These are phyloP conservation scores for Euglossa dilemma DNA, from an alignment of 1,140 invertebrate genomes.

Conservation along the genomic window DNA sequence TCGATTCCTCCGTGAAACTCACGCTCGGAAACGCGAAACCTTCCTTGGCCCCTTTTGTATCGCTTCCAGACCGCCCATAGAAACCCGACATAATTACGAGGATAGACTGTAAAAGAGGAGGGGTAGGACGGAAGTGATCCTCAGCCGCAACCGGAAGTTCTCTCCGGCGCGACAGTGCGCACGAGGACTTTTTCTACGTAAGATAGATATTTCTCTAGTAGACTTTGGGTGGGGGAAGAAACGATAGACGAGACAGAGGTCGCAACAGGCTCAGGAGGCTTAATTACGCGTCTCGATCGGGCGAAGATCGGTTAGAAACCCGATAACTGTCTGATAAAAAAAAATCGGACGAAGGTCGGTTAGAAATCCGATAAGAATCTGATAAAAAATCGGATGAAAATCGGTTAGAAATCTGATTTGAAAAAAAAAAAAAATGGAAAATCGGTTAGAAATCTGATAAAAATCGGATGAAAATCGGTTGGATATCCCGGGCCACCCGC, in stretches of 20 bases:
- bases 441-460: background rate
- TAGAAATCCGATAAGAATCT: constrained; percentile 53
- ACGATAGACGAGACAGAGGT: background rate
- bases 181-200: constrained; percentile 74
- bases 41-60: too few species aligned
- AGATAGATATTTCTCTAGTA: constrained; percentile 73
- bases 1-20: too few species aligned
- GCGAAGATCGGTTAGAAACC: background rate
- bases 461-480: constrained; percentile 17
- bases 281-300: constrained; percentile 19
- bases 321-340: too few species aligned
- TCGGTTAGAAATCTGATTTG: background rate
- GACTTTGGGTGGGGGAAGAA: constrained; percentile 5
- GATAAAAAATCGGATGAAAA: constrained; percentile 40
- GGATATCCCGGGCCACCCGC: constrained; percentile 72
- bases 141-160: constrained; percentile 19
- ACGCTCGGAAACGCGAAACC: too few species aligned
- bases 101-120: background rate
- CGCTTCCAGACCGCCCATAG: too few species aligned
- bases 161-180: constrained; percentile 59
- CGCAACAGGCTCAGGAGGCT: background rate
- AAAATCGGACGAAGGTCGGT: constrained; percentile 8
- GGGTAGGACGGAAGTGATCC: background rate
- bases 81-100: background rate
- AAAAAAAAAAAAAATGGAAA: fast-evolving